Evolutionary conservation across 2,113 vertebrate species (phyloP).

Genomic region (Sturnus vulgaris): DNA sequence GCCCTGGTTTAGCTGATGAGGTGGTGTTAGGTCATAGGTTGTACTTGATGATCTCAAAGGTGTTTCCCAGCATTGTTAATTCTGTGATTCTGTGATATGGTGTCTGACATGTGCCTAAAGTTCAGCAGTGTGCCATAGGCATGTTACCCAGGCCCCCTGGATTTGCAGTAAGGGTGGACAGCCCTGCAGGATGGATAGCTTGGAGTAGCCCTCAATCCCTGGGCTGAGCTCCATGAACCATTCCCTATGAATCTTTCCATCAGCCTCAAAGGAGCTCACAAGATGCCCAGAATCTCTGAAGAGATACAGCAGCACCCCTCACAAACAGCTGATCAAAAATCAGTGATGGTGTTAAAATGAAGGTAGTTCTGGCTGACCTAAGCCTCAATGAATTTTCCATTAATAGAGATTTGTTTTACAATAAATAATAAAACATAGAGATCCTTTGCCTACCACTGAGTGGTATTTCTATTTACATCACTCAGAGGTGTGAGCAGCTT

Average conservation of each 20-base stretch:
- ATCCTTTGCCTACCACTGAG: not conserved
- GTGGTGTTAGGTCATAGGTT: too few relatives aligned
- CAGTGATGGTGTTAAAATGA: not conserved
- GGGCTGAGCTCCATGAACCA: not conserved
- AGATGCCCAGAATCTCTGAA: not conserved
- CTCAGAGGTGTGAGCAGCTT: not conserved
- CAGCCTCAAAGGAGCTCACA: not conserved
- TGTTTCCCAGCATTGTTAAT: not conserved
- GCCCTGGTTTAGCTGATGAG: not conserved
- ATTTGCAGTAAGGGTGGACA: not conserved
- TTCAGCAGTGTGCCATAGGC: not conserved
- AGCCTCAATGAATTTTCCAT: not conserved
- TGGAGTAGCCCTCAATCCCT: not conserved
- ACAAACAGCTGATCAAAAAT: not conserved
- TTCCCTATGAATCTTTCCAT: not conserved
- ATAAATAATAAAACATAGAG: not conserved
- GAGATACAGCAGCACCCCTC: not conserved
- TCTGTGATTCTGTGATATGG: not conserved
- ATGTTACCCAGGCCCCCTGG: not conserved
- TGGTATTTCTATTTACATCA: not conserved
- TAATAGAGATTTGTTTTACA: not conserved
- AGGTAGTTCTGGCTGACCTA: not conserved
- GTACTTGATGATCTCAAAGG: not conserved
- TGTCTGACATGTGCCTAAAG: not conserved
- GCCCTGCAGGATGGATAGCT: too few relatives aligned